phyloP scores from a whole-genome alignment of 1,140 invertebrate genomes.

The Coptotermes formosanus region DNA sequence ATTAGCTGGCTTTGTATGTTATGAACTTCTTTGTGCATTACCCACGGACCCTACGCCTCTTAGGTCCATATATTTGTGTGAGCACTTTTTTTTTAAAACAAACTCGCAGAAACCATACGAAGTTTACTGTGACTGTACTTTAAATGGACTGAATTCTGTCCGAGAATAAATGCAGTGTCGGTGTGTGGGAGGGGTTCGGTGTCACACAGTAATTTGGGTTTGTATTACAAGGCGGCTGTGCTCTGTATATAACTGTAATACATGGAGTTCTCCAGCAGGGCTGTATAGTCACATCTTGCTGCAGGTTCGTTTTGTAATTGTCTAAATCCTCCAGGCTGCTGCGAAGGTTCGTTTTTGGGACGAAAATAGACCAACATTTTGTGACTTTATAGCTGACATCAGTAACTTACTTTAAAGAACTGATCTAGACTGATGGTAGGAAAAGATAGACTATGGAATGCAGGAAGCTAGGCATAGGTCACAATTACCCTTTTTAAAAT shows the following conservation, averaged over 20 bases:
- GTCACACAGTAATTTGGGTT: conserved; percentile 10
- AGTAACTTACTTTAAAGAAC: no score
- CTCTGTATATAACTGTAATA: background rate
- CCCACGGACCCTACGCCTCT: background rate
- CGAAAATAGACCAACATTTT: no score
- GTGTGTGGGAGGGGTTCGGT: background rate
- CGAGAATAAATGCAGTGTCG: background rate
- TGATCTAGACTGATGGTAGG: no score
- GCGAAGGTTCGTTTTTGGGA: no score
- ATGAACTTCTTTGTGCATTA: background rate
- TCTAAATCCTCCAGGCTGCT: no score
- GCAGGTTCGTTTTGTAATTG: no score
- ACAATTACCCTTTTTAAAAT: no score
- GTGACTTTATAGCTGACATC: no score
- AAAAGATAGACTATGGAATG: no score
- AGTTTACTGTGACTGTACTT: background rate
- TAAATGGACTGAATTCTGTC: background rate
- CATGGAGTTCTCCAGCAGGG: background rate
- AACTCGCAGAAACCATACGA: background rate
- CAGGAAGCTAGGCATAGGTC: no score
- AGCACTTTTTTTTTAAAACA: background rate
- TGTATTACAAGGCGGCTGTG: background rate
- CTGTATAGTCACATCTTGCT: background rate
- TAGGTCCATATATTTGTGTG: background rate
- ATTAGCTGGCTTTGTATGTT: background rate